These are phyloP conservation scores for Brachyhypopomus occidentalis DNA, from an alignment of 2,113 vertebrate species.

Conservation along the genomic window DNA sequence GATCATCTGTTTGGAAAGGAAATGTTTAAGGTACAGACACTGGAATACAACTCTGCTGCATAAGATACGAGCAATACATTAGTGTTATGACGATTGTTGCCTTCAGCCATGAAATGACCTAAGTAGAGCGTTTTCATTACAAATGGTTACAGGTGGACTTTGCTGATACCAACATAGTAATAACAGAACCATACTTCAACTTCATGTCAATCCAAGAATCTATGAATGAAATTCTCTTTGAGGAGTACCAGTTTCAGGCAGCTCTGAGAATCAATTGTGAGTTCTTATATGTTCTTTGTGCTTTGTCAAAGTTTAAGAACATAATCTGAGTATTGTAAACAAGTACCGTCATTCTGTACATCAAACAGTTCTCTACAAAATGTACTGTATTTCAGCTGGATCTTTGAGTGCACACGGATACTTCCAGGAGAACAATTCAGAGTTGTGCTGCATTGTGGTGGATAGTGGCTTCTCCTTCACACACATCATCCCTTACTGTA, in stretches of 20 bases:
- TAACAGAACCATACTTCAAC: conserved; percentile 97
- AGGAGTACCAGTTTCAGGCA: conserved; percentile 98
- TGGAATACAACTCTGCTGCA: neutral
- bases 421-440: conserved; percentile 86
- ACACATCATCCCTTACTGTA: conserved; percentile 91
- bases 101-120: neutral
- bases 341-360: too few relatives aligned
- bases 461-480: conserved; percentile 98
- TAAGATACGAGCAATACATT: neutral
- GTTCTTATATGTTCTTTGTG: conserved; percentile 49
- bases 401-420: conserved; percentile 90
- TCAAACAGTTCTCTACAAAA: neutral
- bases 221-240: conserved; percentile 99
- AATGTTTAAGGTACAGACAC: conserved; percentile 89
- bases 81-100: neutral
- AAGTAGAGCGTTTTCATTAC: neutral
- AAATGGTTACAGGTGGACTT: conserved; percentile 87
- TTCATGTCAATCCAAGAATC: conserved; percentile 97
- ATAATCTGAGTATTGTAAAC: neutral
- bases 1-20: conserved; percentile 98
- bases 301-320: neutral
- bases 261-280: conserved; percentile 90
- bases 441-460: conserved; percentile 92
- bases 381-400: conserved; percentile 78
- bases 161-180: conserved; percentile 90